Evolutionary conservation across 2,888 invertebrate species (phyloP), one percentile per base, ranked within the genome.

Genomic region (Aradus depressus): DNA sequence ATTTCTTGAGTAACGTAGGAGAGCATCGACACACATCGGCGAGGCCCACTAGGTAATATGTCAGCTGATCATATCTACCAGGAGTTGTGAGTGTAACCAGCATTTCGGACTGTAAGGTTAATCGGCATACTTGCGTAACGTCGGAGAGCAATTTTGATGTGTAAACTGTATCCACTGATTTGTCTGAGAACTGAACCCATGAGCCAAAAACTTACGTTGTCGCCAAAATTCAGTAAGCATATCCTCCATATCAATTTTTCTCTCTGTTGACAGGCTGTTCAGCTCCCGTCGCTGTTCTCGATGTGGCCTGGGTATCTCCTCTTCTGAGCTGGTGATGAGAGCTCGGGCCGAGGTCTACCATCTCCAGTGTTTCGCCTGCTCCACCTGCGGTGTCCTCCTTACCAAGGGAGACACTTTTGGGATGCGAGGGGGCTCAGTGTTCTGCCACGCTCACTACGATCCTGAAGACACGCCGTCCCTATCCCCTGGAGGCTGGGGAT

Each of bases 351-450:
- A 83, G 63, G 86, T 91, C 53, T 93, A 85, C 70, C 92, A 93
- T 67, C 75, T 91, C 51, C 78, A 82, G 59, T 93, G 92, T 70
- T 93, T 93, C 74, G 82, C 85, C 28, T 92, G 92, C 67, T 77
- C 80, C 51, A 80, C 86, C 34, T 92, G 93, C 67, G 83, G 85
- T 43, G 76, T 79, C 32, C 77, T 82, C 45, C 74, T 93, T 56
- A 81, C 84, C 54, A 86, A 90, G 64, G 92, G 92, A 19, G 92
- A 93, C 64, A 84, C 87, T 61, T 93, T 91, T 67, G 91, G 91
- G 25, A 84, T 92, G 77, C 75, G 84, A 56, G 84, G 84, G 59
- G 82, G 84, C 44, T 74, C 60, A 25, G 61, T 63, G 22, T 76
- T 74, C 66, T 76, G 76, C 64, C 66, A 80, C 64, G 75, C 78